These are phyloP conservation scores for Meghimatium bilineatum DNA, from an alignment of 2,888 invertebrate species.

Conservation along the genomic window DNA sequence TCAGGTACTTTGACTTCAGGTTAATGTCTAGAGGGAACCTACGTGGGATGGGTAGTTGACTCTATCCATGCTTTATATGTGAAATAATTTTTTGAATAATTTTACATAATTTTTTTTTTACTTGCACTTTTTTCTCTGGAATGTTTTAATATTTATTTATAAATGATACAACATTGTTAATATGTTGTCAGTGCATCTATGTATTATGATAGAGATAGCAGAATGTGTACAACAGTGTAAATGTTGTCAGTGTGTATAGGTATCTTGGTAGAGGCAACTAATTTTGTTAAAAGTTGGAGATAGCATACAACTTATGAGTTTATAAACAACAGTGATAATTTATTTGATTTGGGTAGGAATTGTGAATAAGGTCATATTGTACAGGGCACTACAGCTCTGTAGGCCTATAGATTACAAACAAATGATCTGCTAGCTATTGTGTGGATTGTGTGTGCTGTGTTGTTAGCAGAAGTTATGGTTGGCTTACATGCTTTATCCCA, in stretches of 20 bases:
- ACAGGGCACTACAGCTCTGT: neutral
- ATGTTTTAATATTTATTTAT: no score
- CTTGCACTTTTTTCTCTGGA: no score
- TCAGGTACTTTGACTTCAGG: conserved; percentile 42
- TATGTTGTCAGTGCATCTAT: no score
- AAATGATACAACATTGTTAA: no score
- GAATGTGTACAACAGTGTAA: neutral
- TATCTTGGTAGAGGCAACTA: neutral
- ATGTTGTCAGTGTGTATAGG: neutral
- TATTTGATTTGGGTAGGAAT: no score
- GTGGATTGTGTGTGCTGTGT: neutral
- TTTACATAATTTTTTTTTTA: neutral
- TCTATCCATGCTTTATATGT: neutral
- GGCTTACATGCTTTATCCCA: neutral
- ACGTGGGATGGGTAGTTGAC: neutral
- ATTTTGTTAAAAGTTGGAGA: neutral
- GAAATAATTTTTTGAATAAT: neutral
- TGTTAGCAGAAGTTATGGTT: neutral
- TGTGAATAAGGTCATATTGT: no score
- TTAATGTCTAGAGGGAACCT: conserved; percentile 7
- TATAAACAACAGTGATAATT: no score
- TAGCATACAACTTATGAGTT: neutral
- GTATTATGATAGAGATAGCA: neutral
- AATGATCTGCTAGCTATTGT: neutral
- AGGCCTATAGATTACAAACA: neutral